These are phyloP conservation scores for Oryzias melastigma DNA, from an alignment of 2,113 vertebrate genomes.

Conservation along the genomic window DNA sequence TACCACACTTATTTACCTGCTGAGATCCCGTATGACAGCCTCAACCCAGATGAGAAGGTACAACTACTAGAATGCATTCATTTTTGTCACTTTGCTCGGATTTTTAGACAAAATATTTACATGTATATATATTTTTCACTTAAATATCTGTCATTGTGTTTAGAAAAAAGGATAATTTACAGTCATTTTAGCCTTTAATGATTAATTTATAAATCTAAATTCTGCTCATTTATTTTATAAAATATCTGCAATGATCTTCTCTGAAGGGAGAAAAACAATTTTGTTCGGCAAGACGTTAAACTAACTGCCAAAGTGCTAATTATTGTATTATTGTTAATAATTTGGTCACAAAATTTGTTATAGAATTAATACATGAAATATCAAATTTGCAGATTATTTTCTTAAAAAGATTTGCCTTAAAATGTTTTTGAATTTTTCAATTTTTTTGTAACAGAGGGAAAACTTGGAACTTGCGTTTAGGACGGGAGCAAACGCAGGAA, in stretches of 20 bases:
- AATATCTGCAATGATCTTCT: no score
- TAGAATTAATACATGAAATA: no score
- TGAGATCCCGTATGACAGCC: constrained; percentile 62
- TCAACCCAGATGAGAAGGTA: constrained; percentile 67
- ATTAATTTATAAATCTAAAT: neutral
- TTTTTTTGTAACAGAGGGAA: constrained; percentile 56
- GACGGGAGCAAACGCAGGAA: constrained; percentile 66
- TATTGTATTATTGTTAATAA: neutral
- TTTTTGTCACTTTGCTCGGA: no score
- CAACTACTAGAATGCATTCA: neutral
- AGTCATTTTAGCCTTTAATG: neutral
- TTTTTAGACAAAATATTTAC: neutral
- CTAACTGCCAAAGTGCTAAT: neutral
- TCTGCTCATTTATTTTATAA: neutral
- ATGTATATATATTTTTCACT: neutral
- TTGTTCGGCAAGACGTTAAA: neutral
- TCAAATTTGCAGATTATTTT: no score
- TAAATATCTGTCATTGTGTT: no score
- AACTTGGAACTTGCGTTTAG: constrained; percentile 73
- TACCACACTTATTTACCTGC: constrained; percentile 74
- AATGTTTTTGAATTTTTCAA: neutral
- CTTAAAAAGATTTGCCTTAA: no score
- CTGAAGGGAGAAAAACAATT: neutral
- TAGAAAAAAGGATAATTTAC: neutral
- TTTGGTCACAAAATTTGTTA: neutral